These are phyloP conservation scores for Trachelus tabidus DNA, from an alignment of 2,888 invertebrate species.

Conservation along the genomic window DNA sequence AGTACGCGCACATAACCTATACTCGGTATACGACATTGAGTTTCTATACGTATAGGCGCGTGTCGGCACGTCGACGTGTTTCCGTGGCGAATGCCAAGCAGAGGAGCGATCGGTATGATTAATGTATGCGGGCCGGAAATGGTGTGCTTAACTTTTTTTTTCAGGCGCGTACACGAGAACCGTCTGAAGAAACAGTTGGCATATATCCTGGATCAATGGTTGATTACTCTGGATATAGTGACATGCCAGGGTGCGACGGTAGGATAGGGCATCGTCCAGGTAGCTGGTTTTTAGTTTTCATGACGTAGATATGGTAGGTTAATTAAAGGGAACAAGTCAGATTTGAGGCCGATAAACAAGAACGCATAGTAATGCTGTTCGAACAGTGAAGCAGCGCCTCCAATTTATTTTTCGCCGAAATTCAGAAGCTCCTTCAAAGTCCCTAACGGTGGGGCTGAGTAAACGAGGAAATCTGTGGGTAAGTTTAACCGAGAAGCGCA, in stretches of 20 bases:
- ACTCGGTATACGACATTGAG: neutral
- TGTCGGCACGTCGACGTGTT: neutral
- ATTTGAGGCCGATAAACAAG: neutral
- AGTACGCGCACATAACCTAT: neutral
- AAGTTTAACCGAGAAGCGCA: neutral
- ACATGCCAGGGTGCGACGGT: neutral
- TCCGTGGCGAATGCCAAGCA: neutral
- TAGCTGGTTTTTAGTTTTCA: neutral
- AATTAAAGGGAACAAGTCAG: neutral
- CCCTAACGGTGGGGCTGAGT: neutral
- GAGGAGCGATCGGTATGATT: slow-evolving; percentile 12
- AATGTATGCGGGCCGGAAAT: slow-evolving; percentile 18
- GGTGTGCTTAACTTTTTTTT: slow-evolving; percentile 12
- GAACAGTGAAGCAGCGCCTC: neutral
- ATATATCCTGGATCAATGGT: neutral
- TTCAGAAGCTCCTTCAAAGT: slow-evolving; percentile 11
- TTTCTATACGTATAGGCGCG: neutral
- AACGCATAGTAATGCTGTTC: neutral
- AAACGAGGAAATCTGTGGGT: neutral
- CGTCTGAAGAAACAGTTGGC: neutral
- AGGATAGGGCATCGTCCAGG: neutral
- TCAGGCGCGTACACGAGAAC: neutral
- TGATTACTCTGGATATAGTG: neutral
- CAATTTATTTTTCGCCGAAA: slow-evolving; percentile 13
- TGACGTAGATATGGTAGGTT: neutral